Evolutionary conservation across 2,888 invertebrate genomes (phyloP), one percentile per base, ranked within the genome.

Genomic region (Druceiella hillmani): DNA sequence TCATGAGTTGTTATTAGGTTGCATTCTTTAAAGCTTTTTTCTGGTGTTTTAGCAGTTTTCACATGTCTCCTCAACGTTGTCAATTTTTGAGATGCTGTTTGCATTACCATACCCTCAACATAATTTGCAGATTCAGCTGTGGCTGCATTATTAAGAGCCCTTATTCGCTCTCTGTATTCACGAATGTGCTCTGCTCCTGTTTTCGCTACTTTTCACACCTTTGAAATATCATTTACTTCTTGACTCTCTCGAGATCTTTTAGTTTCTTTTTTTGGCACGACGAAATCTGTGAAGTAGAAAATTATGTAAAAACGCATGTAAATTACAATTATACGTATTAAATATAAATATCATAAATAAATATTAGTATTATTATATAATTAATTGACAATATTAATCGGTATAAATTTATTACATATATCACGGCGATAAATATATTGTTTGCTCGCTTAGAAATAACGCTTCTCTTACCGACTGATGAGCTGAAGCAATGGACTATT

Each of bases 161-260:
- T 34, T 35, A 35, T 35, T 11, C 36, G 34, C 34, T 30, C 36
- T 35, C 36, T 34, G 36, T 35, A 35, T 33, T 35, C 36, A 6
- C 36, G 36, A 33, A 35, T 33, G 10, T 32, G 36, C 33, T 35
- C 33, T 35, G 36, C 36, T 35, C 36, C 36, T 34, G 36, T 35
- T 35, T 35, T 35, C 36, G 36, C 35, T 35, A 35, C 36, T 33
- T 35, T 35, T 35, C 26, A 33, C 36, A 35, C 36, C 36, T 35
- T 35, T 14, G 33, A 10, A 32, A 33, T 32, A 35, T 33, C 12
- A 12, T 35, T 33, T 34, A 30, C 34, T 35, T 5, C n/a, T 34
- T 9, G 36, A 35, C 33, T 35, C 26, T 15, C 5, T 33, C 29
- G 33, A 31, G 36, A 24, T 33, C 36, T 3, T 33, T 35, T 10